Percentiles rank a stretch among this genome's conserved stretches.
These are phyloP conservation scores for Melanotaenia duboulayi DNA, from an alignment of 2,113 vertebrate genomes.

Conservation along the genomic window DNA sequence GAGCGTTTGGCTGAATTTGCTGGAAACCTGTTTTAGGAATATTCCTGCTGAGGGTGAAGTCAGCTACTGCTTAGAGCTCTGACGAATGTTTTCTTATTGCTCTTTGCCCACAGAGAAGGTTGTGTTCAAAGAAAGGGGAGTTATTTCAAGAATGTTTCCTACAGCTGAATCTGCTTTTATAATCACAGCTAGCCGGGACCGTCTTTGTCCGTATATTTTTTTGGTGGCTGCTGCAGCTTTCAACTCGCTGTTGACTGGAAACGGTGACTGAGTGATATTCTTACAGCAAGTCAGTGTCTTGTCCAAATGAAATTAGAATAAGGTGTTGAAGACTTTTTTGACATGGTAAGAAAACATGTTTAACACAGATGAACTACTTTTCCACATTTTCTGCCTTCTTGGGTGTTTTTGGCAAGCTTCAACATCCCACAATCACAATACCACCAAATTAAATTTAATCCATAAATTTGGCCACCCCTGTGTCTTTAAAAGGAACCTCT, in stretches of 20 bases:
- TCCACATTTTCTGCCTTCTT: slow-evolving; percentile 32
- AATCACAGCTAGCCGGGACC: slow-evolving; percentile 57
- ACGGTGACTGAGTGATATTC: not conserved
- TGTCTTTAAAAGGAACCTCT: slow-evolving; percentile 65
- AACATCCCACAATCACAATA: slow-evolving; percentile 66
- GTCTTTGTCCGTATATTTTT: slow-evolving; percentile 25
- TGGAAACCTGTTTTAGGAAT: slow-evolving; percentile 40
- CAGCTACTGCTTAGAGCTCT: slow-evolving; percentile 54
- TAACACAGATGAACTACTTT: slow-evolving; percentile 12
- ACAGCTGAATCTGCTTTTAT: slow-evolving; percentile 71
- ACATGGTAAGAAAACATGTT: slow-evolving; percentile 33
- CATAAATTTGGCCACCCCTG: slow-evolving; percentile 72
- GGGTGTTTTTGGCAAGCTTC: slow-evolving; percentile 50
- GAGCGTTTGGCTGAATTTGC: slow-evolving; percentile 34
- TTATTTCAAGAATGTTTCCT: slow-evolving; percentile 78
- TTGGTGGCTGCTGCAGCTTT: slow-evolving; percentile 21
- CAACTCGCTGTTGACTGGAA: not conserved
- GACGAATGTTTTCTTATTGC: slow-evolving; percentile 71
- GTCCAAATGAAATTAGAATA: slow-evolving; percentile 26
- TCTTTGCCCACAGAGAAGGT: slow-evolving; percentile 66
- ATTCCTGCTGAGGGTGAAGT: slow-evolving; percentile 62
- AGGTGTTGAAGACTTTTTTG: not conserved
- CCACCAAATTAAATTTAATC: slow-evolving; percentile 73
- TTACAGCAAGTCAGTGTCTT: not conserved
- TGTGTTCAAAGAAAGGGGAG: slow-evolving; percentile 59